Percentiles rank a stretch among this genome's conserved stretches.
phyloP scores from a whole-genome alignment of 2,888 invertebrate genomes.

The Sycophila texana region DNA sequence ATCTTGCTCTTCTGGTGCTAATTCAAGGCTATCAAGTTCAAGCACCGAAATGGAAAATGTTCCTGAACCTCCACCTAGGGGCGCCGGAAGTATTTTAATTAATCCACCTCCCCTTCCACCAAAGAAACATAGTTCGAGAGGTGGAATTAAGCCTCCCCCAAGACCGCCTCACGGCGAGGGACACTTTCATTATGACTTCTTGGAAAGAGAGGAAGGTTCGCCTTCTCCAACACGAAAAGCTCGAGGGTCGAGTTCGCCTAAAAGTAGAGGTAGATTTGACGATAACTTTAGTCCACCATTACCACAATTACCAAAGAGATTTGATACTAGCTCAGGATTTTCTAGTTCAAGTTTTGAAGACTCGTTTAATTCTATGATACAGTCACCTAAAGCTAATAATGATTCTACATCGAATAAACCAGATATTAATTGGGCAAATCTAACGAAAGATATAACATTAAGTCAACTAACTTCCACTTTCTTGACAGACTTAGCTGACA shows the following conservation, averaged over 20 bases:
- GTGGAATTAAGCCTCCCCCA: conserved; percentile 75
- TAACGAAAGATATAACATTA: conserved; percentile 83
- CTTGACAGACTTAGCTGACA: conserved; percentile 86
- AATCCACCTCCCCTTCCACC: conserved; percentile 86
- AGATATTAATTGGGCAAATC: conserved; percentile 63
- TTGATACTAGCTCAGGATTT: conserved; percentile 59
- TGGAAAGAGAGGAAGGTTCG: conserved; percentile 75
- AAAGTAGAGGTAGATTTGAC: conserved; percentile 66
- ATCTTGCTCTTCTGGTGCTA: conserved; percentile 70
- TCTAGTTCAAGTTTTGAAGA: conserved; percentile 69
- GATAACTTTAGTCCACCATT: conserved; percentile 71
- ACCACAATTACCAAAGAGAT: conserved; percentile 64
- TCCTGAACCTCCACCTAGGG: conserved; percentile 84
- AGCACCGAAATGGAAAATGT: conserved; percentile 75
- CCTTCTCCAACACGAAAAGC: conserved; percentile 64
- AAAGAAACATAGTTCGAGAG: conserved; percentile 81
- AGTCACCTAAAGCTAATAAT: conserved; percentile 67
- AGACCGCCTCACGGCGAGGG: conserved; percentile 78
- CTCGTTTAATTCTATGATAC: conserved; percentile 69
- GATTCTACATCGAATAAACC: conserved; percentile 61
- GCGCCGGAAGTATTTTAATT: conserved; percentile 79
- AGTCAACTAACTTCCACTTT: conserved; percentile 89
- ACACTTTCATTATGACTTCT: conserved; percentile 77
- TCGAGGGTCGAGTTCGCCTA: conserved; percentile 59
- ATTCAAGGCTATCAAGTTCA: conserved; percentile 70